Evolutionary conservation across 2,888 invertebrate genomes (phyloP).

Genomic region (Ectropis crepuscularia): DNA sequence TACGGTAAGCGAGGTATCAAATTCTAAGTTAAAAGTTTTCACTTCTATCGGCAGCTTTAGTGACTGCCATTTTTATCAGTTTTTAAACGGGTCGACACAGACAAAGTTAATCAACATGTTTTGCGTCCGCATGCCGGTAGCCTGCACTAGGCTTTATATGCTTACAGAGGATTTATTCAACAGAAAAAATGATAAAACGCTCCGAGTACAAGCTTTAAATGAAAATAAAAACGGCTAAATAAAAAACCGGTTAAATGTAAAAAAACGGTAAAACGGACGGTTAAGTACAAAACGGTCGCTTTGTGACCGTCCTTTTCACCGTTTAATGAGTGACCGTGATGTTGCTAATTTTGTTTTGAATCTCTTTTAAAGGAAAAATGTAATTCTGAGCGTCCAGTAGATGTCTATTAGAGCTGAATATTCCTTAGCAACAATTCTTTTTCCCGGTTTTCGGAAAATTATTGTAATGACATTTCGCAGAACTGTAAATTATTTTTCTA

Average conservation of each 20-base stretch:
- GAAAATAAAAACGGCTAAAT: conserved; percentile 22
- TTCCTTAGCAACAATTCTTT: too few species aligned
- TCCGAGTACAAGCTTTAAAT: conserved; percentile 32
- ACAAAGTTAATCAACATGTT: background rate
- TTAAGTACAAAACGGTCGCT: conserved; percentile 25
- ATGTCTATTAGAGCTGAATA: too few species aligned
- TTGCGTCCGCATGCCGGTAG: background rate
- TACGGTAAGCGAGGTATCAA: too few species aligned
- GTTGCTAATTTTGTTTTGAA: conserved; percentile 30
- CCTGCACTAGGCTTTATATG: conserved; percentile 7
- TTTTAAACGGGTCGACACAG: background rate
- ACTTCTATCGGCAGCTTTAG: too few species aligned
- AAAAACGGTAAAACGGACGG: conserved; percentile 18
- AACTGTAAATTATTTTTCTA: too few species aligned
- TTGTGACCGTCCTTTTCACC: conserved; percentile 30
- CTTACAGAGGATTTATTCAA: conserved; percentile 35
- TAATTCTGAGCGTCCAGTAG: background rate
- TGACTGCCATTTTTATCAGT: too few species aligned
- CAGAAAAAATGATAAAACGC: conserved; percentile 36
- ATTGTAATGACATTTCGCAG: too few species aligned
- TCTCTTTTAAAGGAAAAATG: conserved; percentile 10
- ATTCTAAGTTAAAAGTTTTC: too few species aligned
- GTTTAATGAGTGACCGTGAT: conserved; percentile 34
- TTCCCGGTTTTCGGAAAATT: too few species aligned
- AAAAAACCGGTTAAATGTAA: conserved; percentile 11